Evolutionary conservation across 2,797 vertebrate species (phyloP), one percentile per base, ranked within the genome.

Genomic region (Sebastes oblongus): DNA sequence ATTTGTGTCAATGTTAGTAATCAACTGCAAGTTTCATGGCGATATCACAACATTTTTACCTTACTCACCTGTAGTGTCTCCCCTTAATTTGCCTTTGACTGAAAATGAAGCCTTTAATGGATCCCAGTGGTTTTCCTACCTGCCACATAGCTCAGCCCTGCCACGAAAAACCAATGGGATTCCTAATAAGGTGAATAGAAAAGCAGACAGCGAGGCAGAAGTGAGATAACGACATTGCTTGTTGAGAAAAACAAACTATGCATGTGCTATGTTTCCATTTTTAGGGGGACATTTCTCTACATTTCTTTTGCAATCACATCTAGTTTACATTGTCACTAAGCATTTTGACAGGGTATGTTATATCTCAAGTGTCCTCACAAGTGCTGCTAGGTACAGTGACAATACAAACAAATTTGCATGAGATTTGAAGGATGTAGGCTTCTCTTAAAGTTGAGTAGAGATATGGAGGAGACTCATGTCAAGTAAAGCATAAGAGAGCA

Each of bases 111-210:
- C 42, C 42, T 46, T 46, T 81, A 82, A 86, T 78, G 62, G 81
- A 76, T 84, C 78, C 86, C 87, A 75, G 69, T 14, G 84, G 80
- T 80, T 86, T 84, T 65, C 50, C 81, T 69, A 80, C 72, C 74
- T 74, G 68, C 66, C 42, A 54, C 20, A 6, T 59, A 64, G 59
- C 52, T 32, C 54, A 1, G 13, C 74, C 72, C 74, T 74, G 68
- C 62, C 42, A 54, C 16, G 6, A 78, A 78, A 78, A 85, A 83
- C 83, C 75, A 50, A 13, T 68, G 56, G 59, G 78, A 84, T 77
- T 81, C 66, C 68, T 84, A 90, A 85, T 78, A 59, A 82, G 68
- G 25, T 69, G 39, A 39, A 80, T 71, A 66, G 39, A 27, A 73
- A 77, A 68, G 72, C 85, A 76, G 36, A 77, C 54, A 61, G 16